Conservation (phyloP, 2,888 invertebrate genomes). For the Pycnomerus fuliginosus region DNA sequence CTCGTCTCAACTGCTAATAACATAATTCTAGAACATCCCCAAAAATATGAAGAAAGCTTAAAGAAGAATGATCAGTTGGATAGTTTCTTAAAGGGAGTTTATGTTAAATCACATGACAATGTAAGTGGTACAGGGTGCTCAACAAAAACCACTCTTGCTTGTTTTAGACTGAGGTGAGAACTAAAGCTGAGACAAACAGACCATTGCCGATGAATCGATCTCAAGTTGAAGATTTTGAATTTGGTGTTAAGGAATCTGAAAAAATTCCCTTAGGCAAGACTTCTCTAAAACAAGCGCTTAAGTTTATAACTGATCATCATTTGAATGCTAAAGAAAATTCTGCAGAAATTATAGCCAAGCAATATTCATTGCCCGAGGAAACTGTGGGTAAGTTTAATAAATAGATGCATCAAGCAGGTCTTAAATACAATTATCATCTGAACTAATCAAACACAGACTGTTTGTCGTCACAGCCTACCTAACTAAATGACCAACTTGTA, state of each 20-base stretch:
- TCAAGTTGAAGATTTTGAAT: constrained; percentile 59
- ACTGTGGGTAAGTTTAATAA: constrained; percentile 58
- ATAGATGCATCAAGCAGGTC: neutral
- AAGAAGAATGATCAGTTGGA: constrained; percentile 65
- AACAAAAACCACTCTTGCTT: constrained; percentile 13
- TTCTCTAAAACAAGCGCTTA: constrained; percentile 63
- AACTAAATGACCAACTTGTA: too few species aligned
- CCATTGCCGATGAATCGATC: constrained; percentile 62
- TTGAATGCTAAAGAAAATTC: constrained; percentile 61
- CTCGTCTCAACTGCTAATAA: constrained; percentile 9
- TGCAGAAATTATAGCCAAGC: constrained; percentile 61
- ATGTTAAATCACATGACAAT: constrained; percentile 62
- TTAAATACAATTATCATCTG: neutral
- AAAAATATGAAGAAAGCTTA: constrained; percentile 61
- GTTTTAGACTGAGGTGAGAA: constrained; percentile 38
- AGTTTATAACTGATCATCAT: constrained; percentile 67
- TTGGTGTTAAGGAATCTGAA: constrained; percentile 68
- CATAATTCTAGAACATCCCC: constrained; percentile 58
- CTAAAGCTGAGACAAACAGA: constrained; percentile 50
- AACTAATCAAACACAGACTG: too few species aligned
- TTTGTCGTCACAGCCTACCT: too few species aligned
- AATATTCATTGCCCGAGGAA: constrained; percentile 67
- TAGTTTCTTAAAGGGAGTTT: constrained; percentile 67
- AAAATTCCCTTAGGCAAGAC: constrained; percentile 63
- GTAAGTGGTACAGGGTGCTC: constrained; percentile 25